Conservation (phyloP, 2,797 vertebrate genomes). For the Aeoliscus strigatus region DNA sequence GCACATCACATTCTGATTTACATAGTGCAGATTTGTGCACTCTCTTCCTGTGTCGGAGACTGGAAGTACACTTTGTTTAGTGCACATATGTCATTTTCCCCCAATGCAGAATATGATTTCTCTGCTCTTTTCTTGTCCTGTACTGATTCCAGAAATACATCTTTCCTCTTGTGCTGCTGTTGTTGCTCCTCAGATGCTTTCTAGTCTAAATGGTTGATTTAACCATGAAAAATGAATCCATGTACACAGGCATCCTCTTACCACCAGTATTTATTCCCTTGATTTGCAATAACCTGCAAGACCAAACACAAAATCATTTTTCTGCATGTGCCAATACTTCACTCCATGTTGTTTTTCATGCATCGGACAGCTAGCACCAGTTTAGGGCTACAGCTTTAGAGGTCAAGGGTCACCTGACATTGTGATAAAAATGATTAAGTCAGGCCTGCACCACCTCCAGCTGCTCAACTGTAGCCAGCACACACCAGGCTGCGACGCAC, state of each 20-base stretch:
- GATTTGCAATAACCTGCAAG: slow-evolving; percentile 57
- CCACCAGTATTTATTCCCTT: slow-evolving; percentile 23
- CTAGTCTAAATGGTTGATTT: slow-evolving; percentile 42
- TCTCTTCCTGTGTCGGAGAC: slow-evolving; percentile 12
- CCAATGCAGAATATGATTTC: slow-evolving; percentile 25
- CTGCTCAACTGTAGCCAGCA: slow-evolving; percentile 25
- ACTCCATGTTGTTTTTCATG: slow-evolving; percentile 10
- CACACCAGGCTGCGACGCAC: slow-evolving; percentile 27
- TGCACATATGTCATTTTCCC: slow-evolving; percentile 50
- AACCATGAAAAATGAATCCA: slow-evolving; percentile 49
- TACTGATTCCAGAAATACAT: slow-evolving; percentile 36
- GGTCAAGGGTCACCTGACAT: slow-evolving; percentile 26
- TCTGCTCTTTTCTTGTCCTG: slow-evolving; percentile 23
- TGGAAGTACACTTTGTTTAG: slow-evolving; percentile 39
- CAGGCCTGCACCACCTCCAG: slow-evolving; percentile 40
- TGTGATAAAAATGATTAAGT: slow-evolving; percentile 34
- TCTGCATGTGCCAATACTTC: slow-evolving; percentile 26
- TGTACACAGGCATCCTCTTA: slow-evolving; percentile 31
- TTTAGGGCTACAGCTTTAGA: slow-evolving; percentile 19
- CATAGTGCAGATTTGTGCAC: slow-evolving; percentile 2
- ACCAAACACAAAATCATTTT: slow-evolving; percentile 27
- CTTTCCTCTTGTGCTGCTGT: slow-evolving; percentile 30
- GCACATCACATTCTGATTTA: not conserved
- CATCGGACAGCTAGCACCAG: slow-evolving; percentile 5
- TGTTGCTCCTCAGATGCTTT: slow-evolving; percentile 35